phyloP scores from a whole-genome alignment of 2,797 vertebrate genomes.

The Myotis planiceps region DNA sequence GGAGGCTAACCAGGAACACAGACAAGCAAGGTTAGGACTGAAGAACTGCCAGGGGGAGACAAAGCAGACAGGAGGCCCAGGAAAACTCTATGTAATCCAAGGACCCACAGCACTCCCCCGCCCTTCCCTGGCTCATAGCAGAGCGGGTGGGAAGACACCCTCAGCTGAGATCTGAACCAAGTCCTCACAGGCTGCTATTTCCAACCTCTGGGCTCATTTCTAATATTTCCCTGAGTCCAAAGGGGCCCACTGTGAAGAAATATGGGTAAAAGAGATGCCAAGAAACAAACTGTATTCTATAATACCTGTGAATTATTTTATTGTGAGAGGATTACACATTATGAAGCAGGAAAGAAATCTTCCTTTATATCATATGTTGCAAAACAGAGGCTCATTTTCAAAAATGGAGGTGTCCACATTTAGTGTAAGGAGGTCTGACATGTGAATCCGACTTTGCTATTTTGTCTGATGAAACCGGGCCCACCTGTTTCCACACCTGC shows the following conservation, averaged over 20 bases:
- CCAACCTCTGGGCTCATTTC: background rate
- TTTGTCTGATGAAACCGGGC: background rate
- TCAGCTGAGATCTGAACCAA: background rate
- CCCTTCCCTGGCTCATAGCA: background rate
- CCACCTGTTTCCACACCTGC: background rate
- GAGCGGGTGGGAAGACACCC: rapidly evolving
- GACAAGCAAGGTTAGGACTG: background rate
- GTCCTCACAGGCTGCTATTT: background rate
- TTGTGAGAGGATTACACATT: background rate
- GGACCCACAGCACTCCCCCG: background rate
- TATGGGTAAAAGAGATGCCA: background rate
- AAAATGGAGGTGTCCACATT: background rate
- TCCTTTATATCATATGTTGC: background rate
- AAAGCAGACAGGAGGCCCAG: background rate
- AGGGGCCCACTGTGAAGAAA: background rate
- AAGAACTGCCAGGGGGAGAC: background rate
- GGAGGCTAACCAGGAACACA: background rate
- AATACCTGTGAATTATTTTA: background rate
- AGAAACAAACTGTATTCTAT: background rate
- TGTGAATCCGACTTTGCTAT: background rate
- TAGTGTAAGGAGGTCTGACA: background rate
- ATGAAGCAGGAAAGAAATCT: background rate
- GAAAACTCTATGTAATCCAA: background rate
- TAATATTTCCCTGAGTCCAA: background rate
- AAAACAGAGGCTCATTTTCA: background rate